A percentile compares a stretch with the other conserved stretches of the same genome.
phyloP scores from a whole-genome alignment of 30 jellyfish, hydroid and myxozoan species.

The Euphysa ruthae region DNA sequence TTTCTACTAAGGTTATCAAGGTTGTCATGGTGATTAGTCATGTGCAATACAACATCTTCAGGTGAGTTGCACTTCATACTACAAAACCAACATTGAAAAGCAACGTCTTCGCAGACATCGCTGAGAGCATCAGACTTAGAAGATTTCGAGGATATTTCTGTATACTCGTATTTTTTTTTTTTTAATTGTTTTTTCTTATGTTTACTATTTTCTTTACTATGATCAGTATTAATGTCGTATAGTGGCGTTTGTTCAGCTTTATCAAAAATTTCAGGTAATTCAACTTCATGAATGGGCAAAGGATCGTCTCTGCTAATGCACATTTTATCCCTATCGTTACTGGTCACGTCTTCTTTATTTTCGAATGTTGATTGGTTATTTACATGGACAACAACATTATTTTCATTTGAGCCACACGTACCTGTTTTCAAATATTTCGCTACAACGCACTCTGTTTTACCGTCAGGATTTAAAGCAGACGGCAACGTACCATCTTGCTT shows the following conservation, averaged over 20 bases:
- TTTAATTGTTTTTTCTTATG: background rate
- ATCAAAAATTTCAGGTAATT: background rate
- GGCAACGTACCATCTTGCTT: background rate
- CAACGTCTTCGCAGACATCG: background rate
- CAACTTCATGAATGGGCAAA: no score
- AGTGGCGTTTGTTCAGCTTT: background rate
- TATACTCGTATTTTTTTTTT: background rate
- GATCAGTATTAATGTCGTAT: background rate
- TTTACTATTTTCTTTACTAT: background rate
- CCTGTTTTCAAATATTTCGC: conserved; percentile 7
- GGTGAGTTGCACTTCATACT: conserved; percentile 21
- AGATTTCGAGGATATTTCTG: background rate
- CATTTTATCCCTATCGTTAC: background rate
- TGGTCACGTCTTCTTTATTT: background rate
- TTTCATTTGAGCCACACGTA: background rate
- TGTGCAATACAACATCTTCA: conserved; percentile 47
- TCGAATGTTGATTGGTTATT: background rate
- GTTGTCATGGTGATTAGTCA: conserved; percentile 48
- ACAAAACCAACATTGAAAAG: conserved; percentile 56
- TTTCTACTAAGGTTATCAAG: conserved; percentile 23
- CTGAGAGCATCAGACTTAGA: background rate
- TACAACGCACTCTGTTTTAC: conserved; percentile 3
- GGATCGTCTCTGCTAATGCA: background rate
- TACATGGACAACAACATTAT: background rate
- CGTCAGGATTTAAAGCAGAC: background rate